These are phyloP conservation scores for Phallusia fumigata DNA, from an alignment of 23 tunicate species.

Conservation along the genomic window DNA sequence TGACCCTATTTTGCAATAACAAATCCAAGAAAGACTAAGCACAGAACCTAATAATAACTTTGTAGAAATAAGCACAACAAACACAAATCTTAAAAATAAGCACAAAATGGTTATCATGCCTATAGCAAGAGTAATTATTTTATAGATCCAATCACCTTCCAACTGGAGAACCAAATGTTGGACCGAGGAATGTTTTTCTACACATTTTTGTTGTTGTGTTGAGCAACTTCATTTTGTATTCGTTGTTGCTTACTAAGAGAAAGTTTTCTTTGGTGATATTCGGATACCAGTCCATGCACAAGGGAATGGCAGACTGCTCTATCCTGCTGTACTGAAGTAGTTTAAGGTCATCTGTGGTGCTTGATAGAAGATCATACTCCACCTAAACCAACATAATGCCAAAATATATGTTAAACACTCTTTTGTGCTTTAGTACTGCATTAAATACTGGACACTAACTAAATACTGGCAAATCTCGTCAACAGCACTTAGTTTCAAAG, in stretches of 20 bases:
- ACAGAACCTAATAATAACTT: too few species aligned
- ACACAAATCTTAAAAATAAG: too few species aligned
- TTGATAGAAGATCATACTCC: slow-evolving; percentile 68
- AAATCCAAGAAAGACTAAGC: too few species aligned
- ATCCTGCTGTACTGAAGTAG: slow-evolving; percentile 65
- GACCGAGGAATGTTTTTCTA: slow-evolving; percentile 76
- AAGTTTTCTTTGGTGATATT: slow-evolving; percentile 70
- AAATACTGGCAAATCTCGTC: too few species aligned
- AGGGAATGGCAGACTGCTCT: slow-evolving; percentile 89
- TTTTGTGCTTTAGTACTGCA: too few species aligned
- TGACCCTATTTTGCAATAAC: too few species aligned
- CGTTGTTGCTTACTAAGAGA: slow-evolving; percentile 76
- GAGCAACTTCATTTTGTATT: slow-evolving; percentile 81
- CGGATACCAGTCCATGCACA: slow-evolving; percentile 83
- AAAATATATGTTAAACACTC: too few species aligned
- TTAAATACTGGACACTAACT: too few species aligned
- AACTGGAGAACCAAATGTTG: slow-evolving; percentile 81
- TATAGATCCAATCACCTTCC: slow-evolving; percentile 25
- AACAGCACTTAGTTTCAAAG: too few species aligned
- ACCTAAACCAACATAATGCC: slow-evolving; percentile 19
- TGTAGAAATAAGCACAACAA: too few species aligned
- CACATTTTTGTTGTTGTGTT: slow-evolving; percentile 97
- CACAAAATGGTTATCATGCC: too few species aligned
- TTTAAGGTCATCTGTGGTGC: slow-evolving; percentile 68
- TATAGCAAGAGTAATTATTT: background rate